phyloP scores from a whole-genome alignment of 2,113 vertebrate species.

The Paramisgurnus dabryanus region DNA sequence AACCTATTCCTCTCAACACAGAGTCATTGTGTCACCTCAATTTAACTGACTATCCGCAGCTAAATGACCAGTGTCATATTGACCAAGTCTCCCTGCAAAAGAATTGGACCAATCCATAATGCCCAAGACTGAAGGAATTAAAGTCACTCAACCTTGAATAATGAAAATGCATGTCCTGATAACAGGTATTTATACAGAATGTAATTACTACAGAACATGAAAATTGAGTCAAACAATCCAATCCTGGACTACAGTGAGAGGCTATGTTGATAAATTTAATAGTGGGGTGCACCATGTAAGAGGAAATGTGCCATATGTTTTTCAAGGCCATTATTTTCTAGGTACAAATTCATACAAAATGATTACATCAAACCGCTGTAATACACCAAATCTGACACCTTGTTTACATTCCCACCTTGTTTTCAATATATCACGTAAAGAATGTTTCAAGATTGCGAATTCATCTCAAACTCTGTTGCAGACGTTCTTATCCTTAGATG shows the following conservation, averaged over 20 bases:
- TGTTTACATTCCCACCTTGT: background rate
- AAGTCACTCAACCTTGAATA: constrained; percentile 38
- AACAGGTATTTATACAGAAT: constrained; percentile 14
- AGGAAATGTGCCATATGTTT: background rate
- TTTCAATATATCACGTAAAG: background rate
- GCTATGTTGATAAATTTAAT: constrained; percentile 6
- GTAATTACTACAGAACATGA: constrained; percentile 28
- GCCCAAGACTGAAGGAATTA: constrained; percentile 29
- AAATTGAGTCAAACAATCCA: constrained; percentile 14
- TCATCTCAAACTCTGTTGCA: constrained; percentile 7
- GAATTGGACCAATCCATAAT: constrained; percentile 8
- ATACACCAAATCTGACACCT: background rate
- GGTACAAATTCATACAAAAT: background rate
- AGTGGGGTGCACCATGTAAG: background rate
- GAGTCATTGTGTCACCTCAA: constrained; percentile 15
- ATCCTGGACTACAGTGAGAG: background rate
- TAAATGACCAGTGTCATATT: constrained; percentile 33
- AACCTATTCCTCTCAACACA: constrained; percentile 37
- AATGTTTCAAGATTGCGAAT: constrained; percentile 13
- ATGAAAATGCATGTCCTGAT: constrained; percentile 24
- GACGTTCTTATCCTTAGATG: constrained; percentile 13
- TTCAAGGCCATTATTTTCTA: too few species aligned
- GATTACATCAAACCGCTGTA: background rate
- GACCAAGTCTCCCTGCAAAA: constrained; percentile 27
- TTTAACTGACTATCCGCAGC: constrained; percentile 32